Base-by-base conservation (phyloP, 2,888 invertebrate species). In the Cantharis flavilabris region DNA sequence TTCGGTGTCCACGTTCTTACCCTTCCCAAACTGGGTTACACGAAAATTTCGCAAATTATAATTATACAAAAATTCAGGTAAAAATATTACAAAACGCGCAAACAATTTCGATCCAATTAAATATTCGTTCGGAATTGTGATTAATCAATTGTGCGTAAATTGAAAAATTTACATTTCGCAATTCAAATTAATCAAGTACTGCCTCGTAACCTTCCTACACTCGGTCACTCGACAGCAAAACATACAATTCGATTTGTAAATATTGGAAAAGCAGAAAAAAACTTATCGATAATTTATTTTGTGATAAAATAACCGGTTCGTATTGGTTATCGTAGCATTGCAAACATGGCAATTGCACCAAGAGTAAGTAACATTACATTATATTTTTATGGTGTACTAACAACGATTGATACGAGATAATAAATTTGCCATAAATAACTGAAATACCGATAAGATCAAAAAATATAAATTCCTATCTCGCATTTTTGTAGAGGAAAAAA, bases 1-100 rank as follows among this genome's bases (percentile, higher is more conserved):
- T 77, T 80, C 79, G 76, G 79, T 78, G 75, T 75, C 49, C 76
- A 76, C 70, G 78, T 71, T 64, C 69, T 72, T 71, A 69, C 67
- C 76, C 63, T 63, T 26, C 30, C 64, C 74, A 26, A 67, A 67
- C 16, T 67, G 26, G 65, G 65, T 26, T 67, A 67, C 26, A 13
- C n/a, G 0, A 3, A 20, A 3, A 49, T 49, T 49, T 49, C n/a
- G 49, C n/a, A 49, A 49, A 49, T n/a, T n/a, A 49, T 49, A 49
- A 49, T 49, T 2, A 23, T 65, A n/a, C 26, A 3, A 1, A 23
- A 65, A 20, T 7, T 13, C 65, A 65, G 23, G 49, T 65, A 20
- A 20, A 23, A 67, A 67, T 16, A 65, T 13, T 20, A 13, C 13
- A 65, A 67, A 26, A 9, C 20, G 65, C 9, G 20, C 13, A n/a